Percentiles rank a stretch among this genome's conserved stretches.
Evolutionary conservation across 2,113 vertebrate species (phyloP).

Genomic region (Macheiramphus alcinus): DNA sequence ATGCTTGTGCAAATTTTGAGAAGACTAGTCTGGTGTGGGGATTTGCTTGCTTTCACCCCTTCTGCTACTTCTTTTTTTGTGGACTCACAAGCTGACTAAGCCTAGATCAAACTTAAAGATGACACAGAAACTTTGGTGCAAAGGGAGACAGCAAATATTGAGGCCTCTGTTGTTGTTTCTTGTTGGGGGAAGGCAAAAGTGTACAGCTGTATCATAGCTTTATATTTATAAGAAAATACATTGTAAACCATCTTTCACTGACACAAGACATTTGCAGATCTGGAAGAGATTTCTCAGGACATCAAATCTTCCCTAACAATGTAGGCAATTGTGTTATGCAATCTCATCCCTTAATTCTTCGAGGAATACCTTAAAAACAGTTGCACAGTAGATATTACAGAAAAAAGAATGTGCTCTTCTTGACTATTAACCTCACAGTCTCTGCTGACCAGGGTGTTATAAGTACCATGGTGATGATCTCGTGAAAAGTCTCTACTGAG

Average conservation of each 20-base stretch:
- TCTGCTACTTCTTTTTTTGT: neutral
- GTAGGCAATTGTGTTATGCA: neutral
- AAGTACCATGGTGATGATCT: neutral
- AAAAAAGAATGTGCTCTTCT: neutral
- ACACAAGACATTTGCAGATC: neutral
- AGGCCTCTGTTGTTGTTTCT: neutral
- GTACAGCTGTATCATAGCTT: neutral
- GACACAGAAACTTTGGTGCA: neutral
- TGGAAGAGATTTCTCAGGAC: neutral
- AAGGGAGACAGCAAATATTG: neutral
- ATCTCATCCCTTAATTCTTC: neutral
- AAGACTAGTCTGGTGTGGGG: neutral
- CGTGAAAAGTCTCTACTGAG: neutral
- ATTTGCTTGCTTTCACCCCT: constrained; percentile 1
- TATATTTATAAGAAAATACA: neutral
- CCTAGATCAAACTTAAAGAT: neutral
- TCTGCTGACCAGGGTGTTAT: neutral
- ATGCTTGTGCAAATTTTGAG: constrained; percentile 15
- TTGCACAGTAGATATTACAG: neutral
- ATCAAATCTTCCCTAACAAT: neutral
- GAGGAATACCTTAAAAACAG: neutral
- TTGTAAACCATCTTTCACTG: neutral
- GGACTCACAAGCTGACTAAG: neutral
- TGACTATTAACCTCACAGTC: neutral
- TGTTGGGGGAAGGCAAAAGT: neutral